These are phyloP conservation scores for Ochropleura plecta DNA, from an alignment of 2,888 invertebrate species.

Conservation along the genomic window DNA sequence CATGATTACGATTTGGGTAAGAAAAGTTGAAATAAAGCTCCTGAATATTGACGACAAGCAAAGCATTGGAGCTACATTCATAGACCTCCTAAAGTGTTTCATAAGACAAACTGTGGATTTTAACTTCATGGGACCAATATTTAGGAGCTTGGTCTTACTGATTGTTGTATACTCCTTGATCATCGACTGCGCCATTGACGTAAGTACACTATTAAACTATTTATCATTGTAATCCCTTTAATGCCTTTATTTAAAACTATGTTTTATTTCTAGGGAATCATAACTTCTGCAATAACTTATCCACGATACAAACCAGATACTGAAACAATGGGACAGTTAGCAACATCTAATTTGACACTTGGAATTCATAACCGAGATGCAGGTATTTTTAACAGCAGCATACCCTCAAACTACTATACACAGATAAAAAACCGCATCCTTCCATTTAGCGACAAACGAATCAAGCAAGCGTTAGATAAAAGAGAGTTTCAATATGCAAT, in stretches of 20 bases:
- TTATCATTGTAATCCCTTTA: not conserved
- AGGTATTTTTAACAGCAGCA: conserved; percentile 79
- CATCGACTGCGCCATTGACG: conserved; percentile 85
- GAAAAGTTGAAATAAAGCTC: conserved; percentile 77
- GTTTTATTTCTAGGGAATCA: conserved; percentile 81
- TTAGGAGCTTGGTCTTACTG: conserved; percentile 77
- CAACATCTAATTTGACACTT: conserved; percentile 78
- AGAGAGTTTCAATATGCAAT: conserved; percentile 86
- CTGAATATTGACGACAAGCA: conserved; percentile 72
- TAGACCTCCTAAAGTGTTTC: conserved; percentile 84
- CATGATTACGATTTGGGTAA: conserved; percentile 73
- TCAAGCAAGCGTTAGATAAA: conserved; percentile 78
- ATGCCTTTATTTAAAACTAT: not conserved
- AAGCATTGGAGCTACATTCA: conserved; percentile 71
- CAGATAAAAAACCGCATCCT: conserved; percentile 78
- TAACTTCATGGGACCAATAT: conserved; percentile 81
- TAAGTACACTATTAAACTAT: conserved; percentile 73
- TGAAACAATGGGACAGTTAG: conserved; percentile 74
- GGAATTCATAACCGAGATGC: conserved; percentile 82
- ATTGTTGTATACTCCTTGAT: conserved; percentile 84
- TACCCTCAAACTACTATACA: conserved; percentile 67
- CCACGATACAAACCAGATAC: conserved; percentile 80
- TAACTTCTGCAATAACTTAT: conserved; percentile 85
- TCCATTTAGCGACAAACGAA: conserved; percentile 81
- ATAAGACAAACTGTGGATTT: conserved; percentile 85